Conservation (phyloP, 2,888 invertebrate genomes). For the Drosophila ustulata region DNA sequence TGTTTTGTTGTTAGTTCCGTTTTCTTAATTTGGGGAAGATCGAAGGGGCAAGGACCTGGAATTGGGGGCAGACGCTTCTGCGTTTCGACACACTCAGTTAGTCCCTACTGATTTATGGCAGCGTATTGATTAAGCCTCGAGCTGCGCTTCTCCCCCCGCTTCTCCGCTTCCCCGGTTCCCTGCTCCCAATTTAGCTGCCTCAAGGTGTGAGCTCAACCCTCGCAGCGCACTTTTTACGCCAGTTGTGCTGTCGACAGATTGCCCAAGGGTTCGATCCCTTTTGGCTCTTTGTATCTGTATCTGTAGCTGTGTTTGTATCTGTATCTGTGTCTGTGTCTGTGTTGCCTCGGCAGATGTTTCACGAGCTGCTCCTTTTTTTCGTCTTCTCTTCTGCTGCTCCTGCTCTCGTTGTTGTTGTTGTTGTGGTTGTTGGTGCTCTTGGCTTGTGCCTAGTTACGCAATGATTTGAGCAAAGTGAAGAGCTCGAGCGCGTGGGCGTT, state of each 20-base stretch:
- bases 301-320: too few species aligned
- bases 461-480: conserved; percentile 61
- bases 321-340: background rate
- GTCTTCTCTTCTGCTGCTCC: background rate
- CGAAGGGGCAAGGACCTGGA: background rate
- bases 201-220: conserved; percentile 67
- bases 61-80: background rate
- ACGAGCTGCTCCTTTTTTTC: conserved; percentile 46
- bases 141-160: background rate
- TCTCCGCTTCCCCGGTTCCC: background rate
- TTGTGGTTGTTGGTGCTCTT: background rate
- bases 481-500: conserved; percentile 47
- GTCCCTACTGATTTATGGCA: conserved; percentile 70
- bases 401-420: background rate
- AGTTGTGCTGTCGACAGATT: conserved; percentile 63
- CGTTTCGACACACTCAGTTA: conserved; percentile 48
- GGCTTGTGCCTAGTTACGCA: conserved; percentile 68
- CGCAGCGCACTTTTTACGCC: conserved; percentile 57
- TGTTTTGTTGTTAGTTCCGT: too few species aligned
- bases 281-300: background rate
- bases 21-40: too few species aligned
- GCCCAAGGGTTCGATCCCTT: conserved; percentile 38
- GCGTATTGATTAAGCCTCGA: conserved; percentile 57
- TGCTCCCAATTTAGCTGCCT: background rate
- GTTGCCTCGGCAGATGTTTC: conserved; percentile 64